A percentile compares a stretch with the other conserved stretches of the same genome.
Conservation (phyloP, 1,140 invertebrate genomes). For the Rhopalosiphum padi region DNA sequence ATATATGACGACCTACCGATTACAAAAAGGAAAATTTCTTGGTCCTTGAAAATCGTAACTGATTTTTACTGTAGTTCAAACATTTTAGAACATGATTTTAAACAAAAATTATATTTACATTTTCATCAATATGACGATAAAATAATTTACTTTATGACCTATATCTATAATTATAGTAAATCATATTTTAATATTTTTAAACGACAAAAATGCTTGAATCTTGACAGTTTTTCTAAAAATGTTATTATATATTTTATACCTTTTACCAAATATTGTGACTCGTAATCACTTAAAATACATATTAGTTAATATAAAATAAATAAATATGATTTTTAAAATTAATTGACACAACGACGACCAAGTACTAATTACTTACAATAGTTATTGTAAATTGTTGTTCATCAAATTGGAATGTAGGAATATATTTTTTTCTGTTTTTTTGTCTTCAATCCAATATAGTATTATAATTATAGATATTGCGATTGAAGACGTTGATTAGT, state of each 20-base stretch:
- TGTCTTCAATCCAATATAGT: neutral
- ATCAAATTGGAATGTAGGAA: neutral
- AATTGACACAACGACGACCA: neutral
- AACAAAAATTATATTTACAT: neutral
- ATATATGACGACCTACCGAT: too few species aligned
- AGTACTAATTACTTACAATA: neutral
- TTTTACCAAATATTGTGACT: neutral
- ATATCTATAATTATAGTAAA: neutral
- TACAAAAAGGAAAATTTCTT: too few species aligned
- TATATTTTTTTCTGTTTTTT: neutral
- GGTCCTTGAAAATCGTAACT: too few species aligned
- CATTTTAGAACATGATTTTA: neutral
- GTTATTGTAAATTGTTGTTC: neutral
- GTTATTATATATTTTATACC: neutral
- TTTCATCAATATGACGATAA: neutral
- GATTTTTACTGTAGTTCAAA: neutral
- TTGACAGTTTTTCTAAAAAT: neutral
- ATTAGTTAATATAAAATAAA: neutral
- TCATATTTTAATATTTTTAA: neutral
- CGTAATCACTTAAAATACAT: neutral
- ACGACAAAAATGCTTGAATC: neutral
- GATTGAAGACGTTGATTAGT: neutral
- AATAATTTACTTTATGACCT: neutral
- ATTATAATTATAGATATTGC: neutral
- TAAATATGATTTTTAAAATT: neutral